These are phyloP conservation scores for Hippocampus barbouri DNA, from an alignment of 2,113 vertebrate species.

Conservation along the genomic window DNA sequence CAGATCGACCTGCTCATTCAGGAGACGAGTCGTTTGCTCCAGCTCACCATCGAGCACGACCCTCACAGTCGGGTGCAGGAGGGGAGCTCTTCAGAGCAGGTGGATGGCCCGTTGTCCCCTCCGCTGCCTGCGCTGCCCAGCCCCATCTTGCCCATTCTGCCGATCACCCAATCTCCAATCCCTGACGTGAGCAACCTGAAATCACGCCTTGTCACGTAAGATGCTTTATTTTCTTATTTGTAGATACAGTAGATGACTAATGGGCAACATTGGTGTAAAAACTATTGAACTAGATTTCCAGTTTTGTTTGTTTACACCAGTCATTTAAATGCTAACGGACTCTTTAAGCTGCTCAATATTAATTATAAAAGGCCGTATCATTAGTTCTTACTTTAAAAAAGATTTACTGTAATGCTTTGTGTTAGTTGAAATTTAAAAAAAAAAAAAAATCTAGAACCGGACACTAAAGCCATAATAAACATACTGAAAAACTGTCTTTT, in stretches of 20 bases:
- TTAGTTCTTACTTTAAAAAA: too few species aligned
- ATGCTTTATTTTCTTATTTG: not conserved
- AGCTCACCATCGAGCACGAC: conserved; percentile 93
- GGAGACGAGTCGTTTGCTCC: conserved; percentile 90
- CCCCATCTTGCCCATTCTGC: conserved; percentile 68
- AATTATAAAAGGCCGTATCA: too few species aligned
- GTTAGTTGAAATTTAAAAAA: too few species aligned
- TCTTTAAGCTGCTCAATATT: not conserved
- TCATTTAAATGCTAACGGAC: not conserved
- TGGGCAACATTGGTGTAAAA: not conserved
- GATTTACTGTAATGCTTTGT: too few species aligned
- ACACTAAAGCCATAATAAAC: too few species aligned
- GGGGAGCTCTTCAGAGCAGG: conserved; percentile 50
- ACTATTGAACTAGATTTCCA: not conserved
- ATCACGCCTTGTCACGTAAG: conserved; percentile 80
- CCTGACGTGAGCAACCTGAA: conserved; percentile 66
- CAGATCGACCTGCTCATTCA: conserved; percentile 94
- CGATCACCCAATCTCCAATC: conserved; percentile 69
- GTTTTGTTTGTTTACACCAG: not conserved
- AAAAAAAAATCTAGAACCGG: not conserved
- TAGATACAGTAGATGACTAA: not conserved
- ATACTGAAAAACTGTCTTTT: too few species aligned
- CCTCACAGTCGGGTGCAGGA: conserved; percentile 73
- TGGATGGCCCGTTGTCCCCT: conserved; percentile 64
- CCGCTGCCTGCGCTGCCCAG: conserved; percentile 71